Evolutionary conservation across 2,797 vertebrate species (phyloP).

Genomic region (Typhlichthys subterraneus): DNA sequence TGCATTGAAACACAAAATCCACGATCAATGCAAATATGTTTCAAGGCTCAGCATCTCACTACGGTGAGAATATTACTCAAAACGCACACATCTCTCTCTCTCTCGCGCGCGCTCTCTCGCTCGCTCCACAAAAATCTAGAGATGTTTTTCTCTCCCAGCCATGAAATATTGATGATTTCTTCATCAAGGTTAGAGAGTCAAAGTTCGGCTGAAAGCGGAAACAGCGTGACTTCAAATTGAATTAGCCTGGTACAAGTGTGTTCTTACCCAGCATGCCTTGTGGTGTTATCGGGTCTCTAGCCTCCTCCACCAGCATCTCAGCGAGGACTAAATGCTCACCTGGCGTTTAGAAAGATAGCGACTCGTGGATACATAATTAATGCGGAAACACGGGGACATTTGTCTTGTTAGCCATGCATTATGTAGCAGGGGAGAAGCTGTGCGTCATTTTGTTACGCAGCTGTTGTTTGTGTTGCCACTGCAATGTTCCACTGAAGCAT

Average conservation of each 20-base stretch:
- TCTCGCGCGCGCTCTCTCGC: no score
- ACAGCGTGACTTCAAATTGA: constrained; percentile 12
- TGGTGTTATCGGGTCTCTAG: constrained; percentile 17
- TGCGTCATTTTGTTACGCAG: constrained; percentile 80
- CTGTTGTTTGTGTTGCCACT: constrained; percentile 80
- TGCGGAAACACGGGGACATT: constrained; percentile 83
- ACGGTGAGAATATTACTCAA: no score
- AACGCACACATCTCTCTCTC: neutral
- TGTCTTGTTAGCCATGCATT: constrained; percentile 91
- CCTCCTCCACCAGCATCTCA: constrained; percentile 39
- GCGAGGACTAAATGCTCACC: constrained; percentile 69
- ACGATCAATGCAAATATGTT: constrained; percentile 42
- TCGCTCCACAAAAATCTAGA: no score
- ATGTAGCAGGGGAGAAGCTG: constrained; percentile 80
- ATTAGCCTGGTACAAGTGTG: constrained; percentile 24
- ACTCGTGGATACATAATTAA: constrained; percentile 86
- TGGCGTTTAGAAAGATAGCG: constrained; percentile 84
- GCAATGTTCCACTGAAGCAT: constrained; percentile 28
- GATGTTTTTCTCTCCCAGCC: constrained; percentile 2
- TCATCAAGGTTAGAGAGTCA: constrained; percentile 31
- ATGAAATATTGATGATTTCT: constrained; percentile 11
- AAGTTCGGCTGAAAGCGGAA: constrained; percentile 13
- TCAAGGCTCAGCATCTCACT: constrained; percentile 35
- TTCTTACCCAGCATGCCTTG: neutral
- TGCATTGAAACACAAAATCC: constrained; percentile 45